phyloP scores from a whole-genome alignment of 1,140 invertebrate species.

The Chionoecetes opilio region DNA sequence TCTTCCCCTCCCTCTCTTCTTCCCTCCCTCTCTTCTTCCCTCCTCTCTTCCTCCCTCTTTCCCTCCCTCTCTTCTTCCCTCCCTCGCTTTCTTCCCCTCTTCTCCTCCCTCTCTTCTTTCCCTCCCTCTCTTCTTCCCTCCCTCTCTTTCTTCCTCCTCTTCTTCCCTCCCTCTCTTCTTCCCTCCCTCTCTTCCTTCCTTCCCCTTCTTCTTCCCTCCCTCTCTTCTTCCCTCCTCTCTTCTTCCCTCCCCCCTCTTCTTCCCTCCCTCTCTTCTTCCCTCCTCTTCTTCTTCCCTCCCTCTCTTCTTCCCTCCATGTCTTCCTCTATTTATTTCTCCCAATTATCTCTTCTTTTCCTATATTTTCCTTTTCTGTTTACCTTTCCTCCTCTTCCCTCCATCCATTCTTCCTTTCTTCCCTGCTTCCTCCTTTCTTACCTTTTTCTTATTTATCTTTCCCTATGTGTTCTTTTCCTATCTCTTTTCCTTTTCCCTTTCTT shows the following conservation, averaged over 20 bases:
- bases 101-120: background rate
- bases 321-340: background rate
- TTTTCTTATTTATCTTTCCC: no score
- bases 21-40: background rate
- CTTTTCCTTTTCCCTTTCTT: no score
- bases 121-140: background rate
- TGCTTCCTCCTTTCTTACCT: background rate
- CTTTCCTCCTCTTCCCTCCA: background rate
- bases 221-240: no score
- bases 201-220: no score
- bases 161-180: background rate
- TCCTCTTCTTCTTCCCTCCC: background rate
- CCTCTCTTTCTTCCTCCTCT: background rate
- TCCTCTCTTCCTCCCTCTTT: background rate
- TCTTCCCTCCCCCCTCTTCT: background rate
- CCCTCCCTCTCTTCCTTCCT: no score
- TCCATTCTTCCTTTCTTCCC: background rate
- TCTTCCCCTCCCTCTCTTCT: background rate
- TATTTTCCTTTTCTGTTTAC: background rate
- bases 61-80: background rate
- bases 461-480: no score
- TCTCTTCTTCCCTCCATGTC: background rate
- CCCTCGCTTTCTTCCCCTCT: background rate
- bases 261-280: background rate
- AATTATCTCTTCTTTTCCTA: background rate